Conservation (phyloP, 2,797 vertebrate genomes). For the Dendrocincla fuliginosa region DNA sequence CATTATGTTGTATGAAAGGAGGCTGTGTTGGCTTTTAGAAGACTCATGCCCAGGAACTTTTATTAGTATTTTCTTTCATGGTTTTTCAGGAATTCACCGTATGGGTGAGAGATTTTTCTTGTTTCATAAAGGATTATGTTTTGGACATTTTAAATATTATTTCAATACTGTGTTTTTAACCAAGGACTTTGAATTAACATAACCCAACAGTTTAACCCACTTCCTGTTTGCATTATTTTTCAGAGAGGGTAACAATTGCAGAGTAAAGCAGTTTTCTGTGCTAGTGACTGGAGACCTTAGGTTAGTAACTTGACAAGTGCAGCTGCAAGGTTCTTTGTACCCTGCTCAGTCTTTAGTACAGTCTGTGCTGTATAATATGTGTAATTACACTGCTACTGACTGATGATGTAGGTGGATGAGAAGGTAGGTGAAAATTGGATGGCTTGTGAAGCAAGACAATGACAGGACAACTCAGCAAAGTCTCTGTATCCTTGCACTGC, state of each 20-base stretch:
- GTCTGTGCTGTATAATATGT: neutral
- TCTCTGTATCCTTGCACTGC: neutral
- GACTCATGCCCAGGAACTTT: neutral
- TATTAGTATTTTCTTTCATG: neutral
- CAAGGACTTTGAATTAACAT: constrained; percentile 5
- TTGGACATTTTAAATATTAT: neutral
- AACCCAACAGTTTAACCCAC: constrained; percentile 9
- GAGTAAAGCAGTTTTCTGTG: neutral
- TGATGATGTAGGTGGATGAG: constrained; percentile 12
- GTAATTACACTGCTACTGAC: neutral
- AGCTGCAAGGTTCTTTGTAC: constrained; percentile 1
- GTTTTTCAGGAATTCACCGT: neutral
- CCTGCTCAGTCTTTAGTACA: neutral
- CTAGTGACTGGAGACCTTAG: neutral
- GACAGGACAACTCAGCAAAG: constrained; percentile 6
- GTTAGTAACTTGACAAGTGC: neutral
- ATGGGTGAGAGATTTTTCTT: neutral
- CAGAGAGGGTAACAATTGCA: constrained; percentile 1
- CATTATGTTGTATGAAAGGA: neutral
- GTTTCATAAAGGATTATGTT: neutral
- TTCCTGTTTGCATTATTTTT: constrained; percentile 27
- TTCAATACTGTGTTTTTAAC: neutral
- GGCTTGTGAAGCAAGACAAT: constrained; percentile 12
- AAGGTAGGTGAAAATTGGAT: neutral
- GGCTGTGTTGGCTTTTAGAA: neutral